Evolutionary conservation across 2,113 vertebrate species (phyloP).

Genomic region (Tenebrosternarchus preto): DNA sequence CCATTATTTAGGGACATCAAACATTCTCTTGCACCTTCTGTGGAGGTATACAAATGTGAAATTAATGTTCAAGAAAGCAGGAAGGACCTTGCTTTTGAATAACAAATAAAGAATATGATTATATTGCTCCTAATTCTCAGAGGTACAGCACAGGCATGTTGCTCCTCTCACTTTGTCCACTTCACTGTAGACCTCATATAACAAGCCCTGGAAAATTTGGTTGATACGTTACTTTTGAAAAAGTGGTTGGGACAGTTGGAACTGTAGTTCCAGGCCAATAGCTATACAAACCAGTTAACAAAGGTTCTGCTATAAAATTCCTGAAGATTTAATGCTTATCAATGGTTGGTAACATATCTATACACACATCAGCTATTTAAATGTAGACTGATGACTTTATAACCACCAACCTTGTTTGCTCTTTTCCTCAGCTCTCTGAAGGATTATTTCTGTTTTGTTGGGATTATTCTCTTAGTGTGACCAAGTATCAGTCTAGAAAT

Average conservation of each 20-base stretch:
- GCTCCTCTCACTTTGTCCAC: too few relatives aligned
- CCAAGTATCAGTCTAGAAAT: too few relatives aligned
- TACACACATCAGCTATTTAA: neutral
- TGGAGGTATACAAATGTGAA: neutral
- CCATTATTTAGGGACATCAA: conserved; percentile 49
- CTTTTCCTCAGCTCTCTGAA: neutral
- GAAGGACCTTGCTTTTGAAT: neutral
- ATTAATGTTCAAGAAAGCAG: neutral
- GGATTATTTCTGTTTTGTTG: too few relatives aligned
- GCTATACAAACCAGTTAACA: too few relatives aligned
- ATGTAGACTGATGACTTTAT: neutral
- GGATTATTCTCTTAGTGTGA: neutral
- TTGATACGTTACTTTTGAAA: neutral
- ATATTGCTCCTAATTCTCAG: too few relatives aligned
- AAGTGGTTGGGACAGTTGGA: neutral
- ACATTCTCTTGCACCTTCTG: neutral
- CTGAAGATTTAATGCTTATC: neutral
- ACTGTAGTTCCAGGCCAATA: too few relatives aligned
- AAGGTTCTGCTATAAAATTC: too few relatives aligned
- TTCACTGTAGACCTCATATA: too few relatives aligned
- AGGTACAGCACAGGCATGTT: too few relatives aligned
- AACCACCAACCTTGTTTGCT: neutral
- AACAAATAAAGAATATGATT: too few relatives aligned
- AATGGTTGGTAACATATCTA: neutral
- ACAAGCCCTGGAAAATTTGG: too few relatives aligned